These are phyloP conservation scores for Amphimedon queenslandica DNA, from an alignment of 37 sponge, comb jelly and placozoan genomes.

Conservation along the genomic window DNA sequence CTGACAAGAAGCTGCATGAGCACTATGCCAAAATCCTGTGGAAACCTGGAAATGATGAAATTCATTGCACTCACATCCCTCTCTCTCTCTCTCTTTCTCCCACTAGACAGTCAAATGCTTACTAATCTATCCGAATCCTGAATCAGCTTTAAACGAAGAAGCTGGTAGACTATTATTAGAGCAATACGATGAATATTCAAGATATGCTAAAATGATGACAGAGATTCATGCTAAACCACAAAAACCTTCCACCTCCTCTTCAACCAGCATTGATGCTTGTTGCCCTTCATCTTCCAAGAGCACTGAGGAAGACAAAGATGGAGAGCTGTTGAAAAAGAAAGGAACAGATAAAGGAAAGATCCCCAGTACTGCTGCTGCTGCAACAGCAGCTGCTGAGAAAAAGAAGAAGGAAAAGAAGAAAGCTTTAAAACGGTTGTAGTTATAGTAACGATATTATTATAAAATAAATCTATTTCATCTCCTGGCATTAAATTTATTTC, in stretches of 20 bases:
- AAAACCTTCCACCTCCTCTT: neutral
- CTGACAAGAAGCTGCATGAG: no score
- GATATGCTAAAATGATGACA: conserved; percentile 89
- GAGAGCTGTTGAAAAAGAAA: neutral
- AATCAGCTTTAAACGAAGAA: conserved; percentile 99
- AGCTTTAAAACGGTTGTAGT: conserved; percentile 75
- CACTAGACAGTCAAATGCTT: conserved; percentile 91
- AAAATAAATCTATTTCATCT: no score
- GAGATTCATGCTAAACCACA: conserved; percentile 83
- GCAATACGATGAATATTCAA: conserved; percentile 84
- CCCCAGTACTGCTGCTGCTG: neutral
- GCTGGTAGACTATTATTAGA: conserved; percentile 90
- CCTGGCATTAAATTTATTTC: neutral
- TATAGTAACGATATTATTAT: no score
- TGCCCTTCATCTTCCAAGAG: neutral
- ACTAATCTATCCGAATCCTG: conserved; percentile 96
- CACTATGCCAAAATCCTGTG: no score
- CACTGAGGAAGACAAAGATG: neutral
- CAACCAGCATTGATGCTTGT: neutral
- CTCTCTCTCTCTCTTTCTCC: no score
- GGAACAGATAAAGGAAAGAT: neutral
- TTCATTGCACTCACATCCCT: no score
- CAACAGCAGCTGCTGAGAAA: conserved; percentile 19
- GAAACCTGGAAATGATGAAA: no score
- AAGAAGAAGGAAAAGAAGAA: conserved; percentile 91